Evolutionary conservation across 2,888 invertebrate genomes (phyloP).

Genomic region (Acleris emargana): DNA sequence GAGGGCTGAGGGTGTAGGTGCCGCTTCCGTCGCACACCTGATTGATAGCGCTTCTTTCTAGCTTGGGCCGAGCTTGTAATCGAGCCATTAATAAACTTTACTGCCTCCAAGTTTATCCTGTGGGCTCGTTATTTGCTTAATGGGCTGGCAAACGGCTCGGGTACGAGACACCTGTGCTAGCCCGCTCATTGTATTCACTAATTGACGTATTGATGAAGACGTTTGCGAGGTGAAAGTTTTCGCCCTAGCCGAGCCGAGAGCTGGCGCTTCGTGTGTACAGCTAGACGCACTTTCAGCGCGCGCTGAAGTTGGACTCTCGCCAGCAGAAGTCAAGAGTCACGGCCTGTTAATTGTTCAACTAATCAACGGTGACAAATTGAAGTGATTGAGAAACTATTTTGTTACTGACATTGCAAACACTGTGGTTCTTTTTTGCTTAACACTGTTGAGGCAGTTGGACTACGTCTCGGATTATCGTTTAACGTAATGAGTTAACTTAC

Average conservation of each 20-base stretch:
- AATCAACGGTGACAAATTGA: constrained; percentile 22
- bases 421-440: too few relatives aligned
- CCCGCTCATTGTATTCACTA: constrained; percentile 63
- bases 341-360: constrained; percentile 24
- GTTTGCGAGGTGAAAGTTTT: constrained; percentile 49
- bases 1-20: constrained; percentile 75
- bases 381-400: constrained; percentile 12
- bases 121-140: constrained; percentile 82
- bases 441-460: too few relatives aligned
- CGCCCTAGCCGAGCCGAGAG: constrained; percentile 22
- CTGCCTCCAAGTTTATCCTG: constrained; percentile 81
- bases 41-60: constrained; percentile 84
- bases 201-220: constrained; percentile 72
- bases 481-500: too few relatives aligned
- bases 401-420: neutral
- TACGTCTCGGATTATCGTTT: too few relatives aligned
- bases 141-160: constrained; percentile 76
- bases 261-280: constrained; percentile 10
- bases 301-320: constrained; percentile 27
- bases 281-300: constrained; percentile 29
- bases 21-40: constrained; percentile 79
- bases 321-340: constrained; percentile 30
- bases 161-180: constrained; percentile 70
- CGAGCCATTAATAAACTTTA: constrained; percentile 84
- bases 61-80: constrained; percentile 84